These are phyloP conservation scores for Drosophila recens DNA, from an alignment of 2,888 invertebrate genomes.

Conservation along the genomic window DNA sequence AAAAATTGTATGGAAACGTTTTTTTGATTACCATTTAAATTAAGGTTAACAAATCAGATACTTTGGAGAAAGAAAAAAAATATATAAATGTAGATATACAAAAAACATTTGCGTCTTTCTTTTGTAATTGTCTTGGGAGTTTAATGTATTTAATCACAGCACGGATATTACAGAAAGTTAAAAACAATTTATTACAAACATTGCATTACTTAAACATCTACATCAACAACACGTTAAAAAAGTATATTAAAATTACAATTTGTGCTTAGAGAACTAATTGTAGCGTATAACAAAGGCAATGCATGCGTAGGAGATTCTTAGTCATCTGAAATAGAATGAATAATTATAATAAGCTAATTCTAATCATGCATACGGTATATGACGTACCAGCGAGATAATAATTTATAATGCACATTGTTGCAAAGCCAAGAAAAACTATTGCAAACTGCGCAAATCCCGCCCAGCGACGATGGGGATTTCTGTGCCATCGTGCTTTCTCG, in stretches of 20 bases:
- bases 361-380: not conserved
- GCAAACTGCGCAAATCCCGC: constrained; percentile 89
- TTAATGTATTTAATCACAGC: constrained; percentile 36
- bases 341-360: not conserved
- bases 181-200: constrained; percentile 15
- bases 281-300: not conserved
- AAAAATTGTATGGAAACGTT: constrained; percentile 40
- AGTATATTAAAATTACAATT: constrained; percentile 11
- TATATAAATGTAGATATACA: constrained; percentile 75
- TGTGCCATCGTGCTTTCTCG: constrained; percentile 91
- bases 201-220: constrained; percentile 24
- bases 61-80: constrained; percentile 65
- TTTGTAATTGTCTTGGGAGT: constrained; percentile 7
- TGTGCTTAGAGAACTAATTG: constrained; percentile 13
- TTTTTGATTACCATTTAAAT: constrained; percentile 64
- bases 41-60: constrained; percentile 58
- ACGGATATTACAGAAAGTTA: constrained; percentile 1
- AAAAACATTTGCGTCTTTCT: constrained; percentile 1
- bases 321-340: constrained; percentile 46
- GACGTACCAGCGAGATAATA: constrained; percentile 86
- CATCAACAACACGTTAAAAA: constrained; percentile 25
- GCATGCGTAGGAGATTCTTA: constrained; percentile 51
- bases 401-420: constrained; percentile 88
- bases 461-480: constrained; percentile 85
- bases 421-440: constrained; percentile 88